phyloP scores from a whole-genome alignment of 1,140 invertebrate genomes.

The Zaprionus ornatus region DNA sequence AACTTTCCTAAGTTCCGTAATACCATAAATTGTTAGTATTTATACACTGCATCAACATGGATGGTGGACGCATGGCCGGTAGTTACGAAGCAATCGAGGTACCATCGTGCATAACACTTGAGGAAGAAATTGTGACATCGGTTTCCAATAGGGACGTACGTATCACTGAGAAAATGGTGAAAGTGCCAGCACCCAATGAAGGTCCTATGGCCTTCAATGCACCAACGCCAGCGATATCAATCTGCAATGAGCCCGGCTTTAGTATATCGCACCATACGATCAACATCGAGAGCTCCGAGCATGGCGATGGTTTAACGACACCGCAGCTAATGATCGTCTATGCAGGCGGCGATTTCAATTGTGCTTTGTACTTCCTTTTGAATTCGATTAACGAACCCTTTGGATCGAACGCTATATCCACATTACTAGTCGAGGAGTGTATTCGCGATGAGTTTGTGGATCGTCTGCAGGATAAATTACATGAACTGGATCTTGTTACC shows the following conservation, averaged over 20 bases:
- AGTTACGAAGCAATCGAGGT: conserved; percentile 23
- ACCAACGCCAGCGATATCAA: neutral
- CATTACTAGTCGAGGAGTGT: conserved; percentile 58
- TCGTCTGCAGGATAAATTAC: conserved; percentile 32
- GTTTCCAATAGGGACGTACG: neutral
- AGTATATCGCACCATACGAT: neutral
- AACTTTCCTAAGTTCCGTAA: neutral
- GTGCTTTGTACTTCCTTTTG: conserved; percentile 53
- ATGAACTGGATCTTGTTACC: conserved; percentile 5
- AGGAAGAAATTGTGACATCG: neutral
- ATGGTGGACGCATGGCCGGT: conserved; percentile 1
- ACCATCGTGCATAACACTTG: conserved; percentile 5
- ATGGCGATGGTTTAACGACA: neutral
- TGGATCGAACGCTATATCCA: conserved; percentile 22
- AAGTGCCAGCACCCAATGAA: neutral
- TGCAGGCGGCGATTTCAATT: conserved; percentile 57
- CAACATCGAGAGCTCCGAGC: neutral
- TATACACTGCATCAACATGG: neutral
- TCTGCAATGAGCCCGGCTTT: no score
- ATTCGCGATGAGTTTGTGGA: conserved; percentile 39
- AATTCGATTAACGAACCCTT: conserved; percentile 59
- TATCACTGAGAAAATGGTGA: conserved; percentile 27
- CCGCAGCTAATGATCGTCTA: conserved; percentile 61
- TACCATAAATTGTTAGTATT: neutral
- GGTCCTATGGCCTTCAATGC: neutral